Percentiles rank a stretch among this genome's conserved stretches.
These are phyloP conservation scores for Macrochelys suwanniensis DNA, from an alignment of 2,797 vertebrate species.

Conservation along the genomic window DNA sequence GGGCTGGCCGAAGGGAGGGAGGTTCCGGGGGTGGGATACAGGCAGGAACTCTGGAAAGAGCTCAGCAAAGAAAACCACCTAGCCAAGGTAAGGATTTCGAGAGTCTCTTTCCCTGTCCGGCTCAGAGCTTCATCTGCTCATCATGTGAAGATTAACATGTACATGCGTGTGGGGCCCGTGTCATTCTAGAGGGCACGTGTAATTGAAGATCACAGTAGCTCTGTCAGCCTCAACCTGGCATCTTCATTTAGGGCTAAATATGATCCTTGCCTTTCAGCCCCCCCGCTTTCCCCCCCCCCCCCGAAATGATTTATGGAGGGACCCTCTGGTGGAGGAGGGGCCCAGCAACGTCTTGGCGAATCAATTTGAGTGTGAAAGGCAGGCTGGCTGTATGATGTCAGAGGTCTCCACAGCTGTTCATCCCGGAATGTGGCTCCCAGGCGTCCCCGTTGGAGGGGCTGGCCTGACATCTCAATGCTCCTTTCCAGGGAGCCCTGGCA, in stretches of 20 bases:
- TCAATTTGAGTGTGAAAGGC: background rate
- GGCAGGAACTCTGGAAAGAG: constrained; percentile 10
- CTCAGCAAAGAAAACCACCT: background rate
- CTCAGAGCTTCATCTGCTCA: background rate
- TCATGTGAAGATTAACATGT: constrained; percentile 2
- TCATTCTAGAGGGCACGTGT: background rate
- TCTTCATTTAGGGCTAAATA: constrained; percentile 12
- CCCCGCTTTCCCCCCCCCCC: too few species aligned
- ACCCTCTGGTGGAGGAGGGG: background rate
- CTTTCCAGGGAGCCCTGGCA: background rate
- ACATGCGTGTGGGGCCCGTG: background rate
- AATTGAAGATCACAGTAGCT: background rate
- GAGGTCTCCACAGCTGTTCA: background rate
- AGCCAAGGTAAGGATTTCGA: background rate
- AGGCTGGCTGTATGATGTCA: too few species aligned
- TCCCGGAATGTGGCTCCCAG: background rate
- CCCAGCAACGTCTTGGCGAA: background rate
- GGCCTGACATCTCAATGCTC: too few species aligned
- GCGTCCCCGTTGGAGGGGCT: background rate
- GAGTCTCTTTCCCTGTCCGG: background rate
- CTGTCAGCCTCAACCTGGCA: background rate
- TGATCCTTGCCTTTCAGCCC: background rate
- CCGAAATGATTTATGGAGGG: background rate
- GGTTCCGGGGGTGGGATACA: background rate
- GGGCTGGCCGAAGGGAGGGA: background rate